Evolutionary conservation across 2,888 invertebrate genomes (phyloP), one percentile per base, ranked within the genome.

Genomic region (Synanthedon myopaeformis): DNA sequence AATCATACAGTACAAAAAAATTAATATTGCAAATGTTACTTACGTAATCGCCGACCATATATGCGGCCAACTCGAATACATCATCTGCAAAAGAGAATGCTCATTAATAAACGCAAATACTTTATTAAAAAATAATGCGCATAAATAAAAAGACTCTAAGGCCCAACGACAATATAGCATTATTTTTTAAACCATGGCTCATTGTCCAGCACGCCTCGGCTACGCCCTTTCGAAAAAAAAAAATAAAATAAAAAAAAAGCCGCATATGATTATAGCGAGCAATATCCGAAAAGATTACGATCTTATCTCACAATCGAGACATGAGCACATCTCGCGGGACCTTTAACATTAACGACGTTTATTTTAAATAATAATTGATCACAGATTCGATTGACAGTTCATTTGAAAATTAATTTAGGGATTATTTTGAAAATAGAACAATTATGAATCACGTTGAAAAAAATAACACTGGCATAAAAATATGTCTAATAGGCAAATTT

Each of bases 251-350:
- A 65, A 66, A 73, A 76, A 78, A 77, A 76, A 64, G 63, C 69
- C 74, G 86, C 86, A 86, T 87, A 85, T 83, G 86, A 86, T 87
- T 86, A 87, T 78, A 66, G 72, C 79, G 84, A 80, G 85, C 85
- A 85, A 84, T 86, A 87, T 85, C 85, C 84, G 81, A 79, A 81
- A 81, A 82, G 86, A 87, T 87, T 74, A 70, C 74, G 64, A 86
- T 87, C 86, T 87, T 87, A 87, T 87, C 86, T 73, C 56, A 58
- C 62, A 67, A 85, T 85, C 86, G 70, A 53, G 74, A 85, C 84
- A 81, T 76, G 77, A 67, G 70, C 76, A 70, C 75, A 74, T 79
- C 74, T 70, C 61, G 65, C 61, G 71, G 61, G 69, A 59, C 79
- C 83, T 82, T 70, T 60, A 78, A 65, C 62, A 53, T 61, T 35